Evolutionary conservation across 2,797 vertebrate genomes (phyloP), one percentile per base, ranked within the genome.

Genomic region (Poliocrania exsul): DNA sequence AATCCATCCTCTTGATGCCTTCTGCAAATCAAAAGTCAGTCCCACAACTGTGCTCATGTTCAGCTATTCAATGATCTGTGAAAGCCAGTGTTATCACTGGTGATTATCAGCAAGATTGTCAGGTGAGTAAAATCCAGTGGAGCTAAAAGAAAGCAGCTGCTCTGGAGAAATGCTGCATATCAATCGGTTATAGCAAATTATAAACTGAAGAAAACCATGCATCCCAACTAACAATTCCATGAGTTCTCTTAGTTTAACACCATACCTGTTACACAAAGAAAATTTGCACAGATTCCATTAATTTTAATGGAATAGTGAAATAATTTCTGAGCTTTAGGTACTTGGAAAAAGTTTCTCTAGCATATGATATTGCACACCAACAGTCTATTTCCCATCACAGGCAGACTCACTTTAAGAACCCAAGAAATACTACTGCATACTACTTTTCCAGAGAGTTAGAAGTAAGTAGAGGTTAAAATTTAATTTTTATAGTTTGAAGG

Each of bases 301-400:
- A 49, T 64, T 88, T 94, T 38, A 64, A 67, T 28, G 28, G 21
- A 93, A 51, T 3, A 56, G 5, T n/a, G 16, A 81, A 81, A 56
- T 21, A 3, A 70, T 51, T 79, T 75, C 73, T 44, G 33, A 79
- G 11, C 11, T 69, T 21, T 13, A 73, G 2, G 7, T 40, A 25
- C 44, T n/a, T 31, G 13, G 29, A 51, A 82, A 37, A 70, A 79
- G 17, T 46, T 81, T 44, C 31, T 64, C 51, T 38, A 51, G 12
- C 0, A 0, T 24, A n/a, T 10, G 19, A 9, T 11, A 28, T n/a
- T n/a, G 80, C 1, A 5, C 19, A 62, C 1, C 13, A 69, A 71
- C 5, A 74, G 33, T 44, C 37, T 75, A 46, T 69, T 88, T 81
- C 35, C 29, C 47, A 65, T 21, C 29, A 57, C 3, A 70, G 7